A percentile compares a stretch with the other conserved stretches of the same genome.
These are phyloP conservation scores for Drosophila pruinosa DNA, from an alignment of 1,140 invertebrate genomes.

Conservation along the genomic window DNA sequence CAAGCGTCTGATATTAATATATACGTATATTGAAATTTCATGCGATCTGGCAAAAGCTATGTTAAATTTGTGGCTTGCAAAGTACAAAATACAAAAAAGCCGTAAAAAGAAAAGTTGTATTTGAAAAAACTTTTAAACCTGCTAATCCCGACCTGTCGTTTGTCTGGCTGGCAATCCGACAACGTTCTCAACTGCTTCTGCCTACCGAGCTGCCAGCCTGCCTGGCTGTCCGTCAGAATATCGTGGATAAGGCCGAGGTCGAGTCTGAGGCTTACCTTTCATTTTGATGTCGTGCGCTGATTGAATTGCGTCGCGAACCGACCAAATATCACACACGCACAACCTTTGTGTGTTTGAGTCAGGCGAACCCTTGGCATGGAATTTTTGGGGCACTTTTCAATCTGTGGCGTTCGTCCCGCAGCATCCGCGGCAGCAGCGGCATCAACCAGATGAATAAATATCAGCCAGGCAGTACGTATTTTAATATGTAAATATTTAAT, in stretches of 20 bases:
- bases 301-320: conserved; percentile 65
- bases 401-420: no score
- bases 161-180: conserved; percentile 1
- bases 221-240: conserved; percentile 42
- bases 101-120: background rate
- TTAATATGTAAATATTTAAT: conserved; percentile 80
- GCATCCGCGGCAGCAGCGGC: background rate
- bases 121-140: background rate
- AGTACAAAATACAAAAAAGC: background rate
- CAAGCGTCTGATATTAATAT: conserved; percentile 2
- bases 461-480: conserved; percentile 56
- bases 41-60: conserved; percentile 28
- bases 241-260: background rate
- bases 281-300: conserved; percentile 68
- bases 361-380: background rate
- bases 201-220: background rate
- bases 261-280: conserved; percentile 57
- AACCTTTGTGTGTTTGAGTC: conserved; percentile 12
- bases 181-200: background rate
- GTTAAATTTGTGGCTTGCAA: conserved; percentile 8
- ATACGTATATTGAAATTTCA: conserved; percentile 47
- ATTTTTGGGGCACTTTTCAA: background rate
- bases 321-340: conserved; percentile 1
- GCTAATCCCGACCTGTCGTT: conserved; percentile 23
- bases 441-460: conserved; percentile 63